Percentiles rank a stretch among this genome's conserved stretches.
These are phyloP conservation scores for Astreopora myriophthalma DNA, from an alignment of 64 coral and sea anemone genomes.

Conservation along the genomic window DNA sequence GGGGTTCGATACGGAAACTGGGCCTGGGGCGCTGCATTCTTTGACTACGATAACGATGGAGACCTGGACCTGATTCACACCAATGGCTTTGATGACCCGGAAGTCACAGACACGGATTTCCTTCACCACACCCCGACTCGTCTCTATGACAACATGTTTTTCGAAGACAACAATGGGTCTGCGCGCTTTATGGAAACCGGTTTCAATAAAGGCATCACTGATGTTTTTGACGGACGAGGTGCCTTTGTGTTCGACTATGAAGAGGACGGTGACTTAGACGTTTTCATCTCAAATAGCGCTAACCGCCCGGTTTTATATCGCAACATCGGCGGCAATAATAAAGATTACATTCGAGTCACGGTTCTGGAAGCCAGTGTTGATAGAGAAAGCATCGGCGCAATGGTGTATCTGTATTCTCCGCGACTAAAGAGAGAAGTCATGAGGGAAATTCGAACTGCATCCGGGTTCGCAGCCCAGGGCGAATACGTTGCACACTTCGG, in stretches of 20 bases:
- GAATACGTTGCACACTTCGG: constrained; percentile 88
- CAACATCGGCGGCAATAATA: constrained; percentile 82
- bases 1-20: constrained; percentile 89
- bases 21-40: constrained; percentile 94
- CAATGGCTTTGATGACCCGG: constrained; percentile 93
- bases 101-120: constrained; percentile 94
- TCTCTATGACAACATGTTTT: constrained; percentile 83
- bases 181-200: constrained; percentile 77
- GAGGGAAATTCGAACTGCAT: constrained; percentile 71
- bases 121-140: constrained; percentile 85
- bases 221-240: constrained; percentile 85
- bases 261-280: constrained; percentile 93
- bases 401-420: constrained; percentile 84
- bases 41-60: constrained; percentile 97
- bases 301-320: constrained; percentile 92
- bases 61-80: constrained; percentile 97
- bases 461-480: constrained; percentile 80
- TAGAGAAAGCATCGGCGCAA: constrained; percentile 84
- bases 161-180: constrained; percentile 65
- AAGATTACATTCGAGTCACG: constrained; percentile 91
- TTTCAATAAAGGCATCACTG: constrained; percentile 67
- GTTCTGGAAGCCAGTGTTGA: constrained; percentile 80
- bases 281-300: constrained; percentile 81
- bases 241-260: constrained; percentile 95
- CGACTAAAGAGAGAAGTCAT: constrained; percentile 67